Percentiles rank a stretch among this genome's conserved stretches.
phyloP scores from a whole-genome alignment of 2,113 vertebrate genomes.

The Nyctereutes procyonoides region DNA sequence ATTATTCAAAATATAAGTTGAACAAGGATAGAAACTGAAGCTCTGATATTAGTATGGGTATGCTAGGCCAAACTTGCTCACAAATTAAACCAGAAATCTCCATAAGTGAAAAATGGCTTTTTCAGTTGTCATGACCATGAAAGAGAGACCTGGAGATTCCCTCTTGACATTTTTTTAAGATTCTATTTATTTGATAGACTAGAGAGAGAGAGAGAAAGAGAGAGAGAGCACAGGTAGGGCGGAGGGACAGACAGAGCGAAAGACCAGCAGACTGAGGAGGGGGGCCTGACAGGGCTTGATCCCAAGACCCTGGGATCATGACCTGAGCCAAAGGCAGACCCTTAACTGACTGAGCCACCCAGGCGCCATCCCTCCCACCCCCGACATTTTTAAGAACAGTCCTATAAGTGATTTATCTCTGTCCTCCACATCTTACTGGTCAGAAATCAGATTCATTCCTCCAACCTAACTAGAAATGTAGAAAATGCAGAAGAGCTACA shows the following conservation, averaged over 20 bases:
- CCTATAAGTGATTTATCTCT: not conserved
- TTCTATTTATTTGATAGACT: no score
- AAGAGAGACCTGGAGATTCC: not conserved
- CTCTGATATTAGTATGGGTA: not conserved
- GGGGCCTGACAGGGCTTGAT: no score
- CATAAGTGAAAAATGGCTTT: not conserved
- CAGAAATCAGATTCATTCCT: not conserved
- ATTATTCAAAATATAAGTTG: not conserved
- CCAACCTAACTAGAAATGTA: not conserved
- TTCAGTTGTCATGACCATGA: not conserved
- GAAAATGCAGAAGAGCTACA: not conserved
- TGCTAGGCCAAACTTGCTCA: not conserved
- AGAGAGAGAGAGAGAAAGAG: no score
- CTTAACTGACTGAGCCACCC: no score
- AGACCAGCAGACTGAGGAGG: no score
- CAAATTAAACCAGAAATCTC: not conserved
- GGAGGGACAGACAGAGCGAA: no score
- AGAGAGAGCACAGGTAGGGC: no score
- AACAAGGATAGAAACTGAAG: not conserved
- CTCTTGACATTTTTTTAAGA: no score
- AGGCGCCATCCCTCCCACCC: no score
- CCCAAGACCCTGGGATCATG: no score
- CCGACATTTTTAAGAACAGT: not conserved
- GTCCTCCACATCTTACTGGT: not conserved
- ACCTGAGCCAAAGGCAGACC: no score